A percentile compares a stretch with the other conserved stretches of the same genome.
These are phyloP conservation scores for Cynocephalus volans DNA, from an alignment of 2,113 vertebrate species.

Conservation along the genomic window DNA sequence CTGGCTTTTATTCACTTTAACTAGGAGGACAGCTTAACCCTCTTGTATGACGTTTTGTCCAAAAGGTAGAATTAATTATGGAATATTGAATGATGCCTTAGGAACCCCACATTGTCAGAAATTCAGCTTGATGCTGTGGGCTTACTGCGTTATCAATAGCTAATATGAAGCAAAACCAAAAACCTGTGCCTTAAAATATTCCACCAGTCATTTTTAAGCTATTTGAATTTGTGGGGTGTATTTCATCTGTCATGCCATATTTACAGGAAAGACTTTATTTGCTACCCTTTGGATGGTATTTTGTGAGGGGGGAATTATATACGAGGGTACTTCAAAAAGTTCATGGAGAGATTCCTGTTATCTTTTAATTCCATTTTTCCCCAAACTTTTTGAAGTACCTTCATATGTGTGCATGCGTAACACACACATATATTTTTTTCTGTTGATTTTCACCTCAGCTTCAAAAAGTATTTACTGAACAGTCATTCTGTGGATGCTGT, in stretches of 20 bases:
- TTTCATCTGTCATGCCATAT: slow-evolving; percentile 1
- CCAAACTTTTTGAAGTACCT: no score
- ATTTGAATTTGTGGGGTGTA: background rate
- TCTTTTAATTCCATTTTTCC: no score
- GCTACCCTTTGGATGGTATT: slow-evolving; percentile 6
- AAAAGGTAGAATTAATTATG: background rate
- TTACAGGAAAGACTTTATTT: slow-evolving; percentile 56
- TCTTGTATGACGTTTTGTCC: background rate
- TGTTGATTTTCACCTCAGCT: slow-evolving; percentile 39
- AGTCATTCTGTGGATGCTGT: background rate
- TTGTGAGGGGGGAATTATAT: background rate
- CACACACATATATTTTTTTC: background rate
- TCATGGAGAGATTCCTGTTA: no score
- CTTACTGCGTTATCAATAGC: background rate
- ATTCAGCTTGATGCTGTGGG: background rate
- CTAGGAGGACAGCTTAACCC: background rate
- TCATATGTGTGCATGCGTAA: no score
- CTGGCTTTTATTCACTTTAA: background rate
- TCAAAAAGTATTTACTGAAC: slow-evolving; percentile 36
- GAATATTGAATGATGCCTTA: background rate
- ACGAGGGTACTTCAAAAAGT: no score
- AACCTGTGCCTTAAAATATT: slow-evolving; percentile 10
- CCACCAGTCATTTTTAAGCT: slow-evolving; percentile 1
- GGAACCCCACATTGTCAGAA: background rate
- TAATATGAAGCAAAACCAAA: slow-evolving; percentile 26